Evolutionary conservation across 2,797 vertebrate species (phyloP).

Genomic region (Squalus acanthias): DNA sequence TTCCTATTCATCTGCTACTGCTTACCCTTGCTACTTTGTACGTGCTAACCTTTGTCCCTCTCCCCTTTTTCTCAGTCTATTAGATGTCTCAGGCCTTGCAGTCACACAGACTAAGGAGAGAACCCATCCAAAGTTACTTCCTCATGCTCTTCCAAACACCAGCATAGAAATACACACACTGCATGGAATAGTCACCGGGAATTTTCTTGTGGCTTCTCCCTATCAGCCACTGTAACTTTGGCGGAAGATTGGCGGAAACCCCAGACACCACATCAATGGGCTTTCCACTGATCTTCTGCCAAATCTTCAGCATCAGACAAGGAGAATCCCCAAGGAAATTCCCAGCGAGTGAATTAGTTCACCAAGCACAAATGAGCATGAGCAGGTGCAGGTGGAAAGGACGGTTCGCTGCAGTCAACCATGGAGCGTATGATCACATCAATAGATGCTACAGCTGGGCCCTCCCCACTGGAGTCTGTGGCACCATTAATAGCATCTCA

Average conservation of each 20-base stretch:
- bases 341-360: neutral
- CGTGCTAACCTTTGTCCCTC: neutral
- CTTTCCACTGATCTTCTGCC: neutral
- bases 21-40: neutral
- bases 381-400: neutral
- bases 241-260: neutral
- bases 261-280: neutral
- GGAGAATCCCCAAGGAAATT: neutral
- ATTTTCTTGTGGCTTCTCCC: neutral
- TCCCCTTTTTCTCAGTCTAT: no score
- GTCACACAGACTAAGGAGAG: neutral
- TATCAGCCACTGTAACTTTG: neutral
- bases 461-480: no score
- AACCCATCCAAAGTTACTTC: neutral
- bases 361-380: neutral
- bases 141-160: neutral
- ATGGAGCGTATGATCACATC: neutral
- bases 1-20: neutral
- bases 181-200: neutral
- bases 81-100: neutral
- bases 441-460: neutral
- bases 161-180: neutral
- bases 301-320: neutral
- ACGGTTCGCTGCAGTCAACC: neutral
- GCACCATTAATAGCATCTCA: neutral